phyloP scores from a whole-genome alignment of 2,113 vertebrate species.

The Mus pahari region DNA sequence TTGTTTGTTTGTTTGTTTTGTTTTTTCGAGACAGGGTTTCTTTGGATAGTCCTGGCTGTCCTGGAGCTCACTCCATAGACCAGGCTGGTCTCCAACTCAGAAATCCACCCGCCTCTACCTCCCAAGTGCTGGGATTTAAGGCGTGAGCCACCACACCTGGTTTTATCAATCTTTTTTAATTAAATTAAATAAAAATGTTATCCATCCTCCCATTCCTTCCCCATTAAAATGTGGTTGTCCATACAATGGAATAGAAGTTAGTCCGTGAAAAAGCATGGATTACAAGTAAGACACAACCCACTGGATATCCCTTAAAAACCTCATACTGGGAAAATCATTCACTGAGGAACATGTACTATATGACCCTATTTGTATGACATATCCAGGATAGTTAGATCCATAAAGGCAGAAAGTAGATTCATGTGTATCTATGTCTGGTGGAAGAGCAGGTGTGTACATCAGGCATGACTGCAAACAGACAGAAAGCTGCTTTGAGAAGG shows the following conservation, averaged over 20 bases:
- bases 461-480: neutral
- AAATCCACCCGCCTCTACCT: too few species aligned
- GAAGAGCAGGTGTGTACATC: too few species aligned
- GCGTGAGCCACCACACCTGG: too few species aligned
- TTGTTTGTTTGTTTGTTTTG: neutral
- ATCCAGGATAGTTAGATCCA: neutral
- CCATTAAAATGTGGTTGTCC: neutral
- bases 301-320: neutral
- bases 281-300: neutral
- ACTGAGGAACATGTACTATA: too few species aligned
- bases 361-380: neutral
- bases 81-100: too few species aligned
- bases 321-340: neutral
- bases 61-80: too few species aligned
- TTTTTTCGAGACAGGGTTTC: too few species aligned
- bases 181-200: neutral
- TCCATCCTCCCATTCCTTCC: neutral
- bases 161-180: neutral
- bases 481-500: neutral
- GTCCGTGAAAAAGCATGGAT: neutral
- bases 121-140: too few species aligned
- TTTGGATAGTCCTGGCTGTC: too few species aligned
- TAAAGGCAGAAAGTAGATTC: neutral
- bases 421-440: neutral
- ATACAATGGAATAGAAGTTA: neutral